phyloP scores from a whole-genome alignment of 2,888 invertebrate species.

The Lordiphosa fenestrarum region DNA sequence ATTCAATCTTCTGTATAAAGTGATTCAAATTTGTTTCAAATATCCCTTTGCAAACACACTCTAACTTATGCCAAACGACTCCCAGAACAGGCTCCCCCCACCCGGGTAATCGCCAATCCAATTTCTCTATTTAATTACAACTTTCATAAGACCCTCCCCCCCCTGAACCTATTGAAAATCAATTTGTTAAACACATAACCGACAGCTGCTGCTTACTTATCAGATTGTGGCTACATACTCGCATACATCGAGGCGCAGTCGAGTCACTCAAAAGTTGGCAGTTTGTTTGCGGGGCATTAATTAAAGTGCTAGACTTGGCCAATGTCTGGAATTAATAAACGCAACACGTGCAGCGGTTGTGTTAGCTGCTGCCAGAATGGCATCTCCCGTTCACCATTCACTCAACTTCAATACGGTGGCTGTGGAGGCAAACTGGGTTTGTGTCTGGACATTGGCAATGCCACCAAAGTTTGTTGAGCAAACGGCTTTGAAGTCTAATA shows the following conservation, averaged over 20 bases:
- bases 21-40: too few relatives aligned
- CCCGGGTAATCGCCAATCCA: too few relatives aligned
- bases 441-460: conserved; percentile 42
- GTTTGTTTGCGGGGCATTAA: conserved; percentile 35
- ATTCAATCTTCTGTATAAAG: too few relatives aligned
- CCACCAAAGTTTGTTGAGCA: conserved; percentile 57
- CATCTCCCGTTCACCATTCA: not conserved
- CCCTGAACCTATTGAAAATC: conserved; percentile 47
- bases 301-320: conserved; percentile 35
- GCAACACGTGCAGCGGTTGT: conserved; percentile 64
- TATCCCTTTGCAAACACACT: too few relatives aligned
- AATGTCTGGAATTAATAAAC: conserved; percentile 62
- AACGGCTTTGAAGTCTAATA: conserved; percentile 75
- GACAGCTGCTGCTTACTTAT: conserved; percentile 38
- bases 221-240: not conserved
- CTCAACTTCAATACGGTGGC: not conserved
- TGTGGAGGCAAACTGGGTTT: too few relatives aligned
- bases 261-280: conserved; percentile 35
- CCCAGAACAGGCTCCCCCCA: too few relatives aligned
- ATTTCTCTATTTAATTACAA: conserved; percentile 9
- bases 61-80: too few relatives aligned
- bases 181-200: conserved; percentile 42
- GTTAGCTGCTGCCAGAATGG: conserved; percentile 16
- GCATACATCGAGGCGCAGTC: too few relatives aligned
- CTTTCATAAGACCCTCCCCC: conserved; percentile 7